Evolutionary conservation across 2,113 vertebrate species (phyloP).

Genomic region (Protobothrops flavoviridis): DNA sequence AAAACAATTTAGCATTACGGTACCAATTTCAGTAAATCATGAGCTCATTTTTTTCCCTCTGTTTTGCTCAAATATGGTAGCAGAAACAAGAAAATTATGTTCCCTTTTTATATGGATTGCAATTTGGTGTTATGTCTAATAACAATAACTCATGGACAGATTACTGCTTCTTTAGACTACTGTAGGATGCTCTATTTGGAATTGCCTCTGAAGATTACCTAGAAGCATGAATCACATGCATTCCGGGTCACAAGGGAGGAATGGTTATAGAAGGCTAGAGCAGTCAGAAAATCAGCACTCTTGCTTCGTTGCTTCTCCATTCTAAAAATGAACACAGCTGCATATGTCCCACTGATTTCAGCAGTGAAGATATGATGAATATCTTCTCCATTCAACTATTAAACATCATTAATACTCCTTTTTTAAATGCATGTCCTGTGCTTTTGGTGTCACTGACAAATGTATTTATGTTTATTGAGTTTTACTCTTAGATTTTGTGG

Average conservation of each 20-base stretch:
- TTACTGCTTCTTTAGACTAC: not conserved
- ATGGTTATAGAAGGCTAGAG: not conserved
- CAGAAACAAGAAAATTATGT: not conserved
- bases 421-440: not conserved
- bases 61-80: not conserved
- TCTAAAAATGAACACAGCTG: not conserved
- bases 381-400: not conserved
- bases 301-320: not conserved
- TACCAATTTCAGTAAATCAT: not conserved
- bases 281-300: not conserved
- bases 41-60: not conserved
- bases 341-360: not conserved
- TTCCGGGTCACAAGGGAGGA: not conserved
- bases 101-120: not conserved
- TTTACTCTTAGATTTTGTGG: not conserved
- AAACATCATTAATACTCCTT: not conserved
- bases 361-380: not conserved
- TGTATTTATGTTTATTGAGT: not conserved
- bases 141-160: not conserved
- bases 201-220: not conserved
- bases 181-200: not conserved
- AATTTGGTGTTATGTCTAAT: not conserved
- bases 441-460: not conserved
- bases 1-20: not conserved
- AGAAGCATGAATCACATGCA: not conserved